These are phyloP conservation scores for Podabrus alpinus DNA, from an alignment of 2,888 invertebrate species.

Conservation along the genomic window DNA sequence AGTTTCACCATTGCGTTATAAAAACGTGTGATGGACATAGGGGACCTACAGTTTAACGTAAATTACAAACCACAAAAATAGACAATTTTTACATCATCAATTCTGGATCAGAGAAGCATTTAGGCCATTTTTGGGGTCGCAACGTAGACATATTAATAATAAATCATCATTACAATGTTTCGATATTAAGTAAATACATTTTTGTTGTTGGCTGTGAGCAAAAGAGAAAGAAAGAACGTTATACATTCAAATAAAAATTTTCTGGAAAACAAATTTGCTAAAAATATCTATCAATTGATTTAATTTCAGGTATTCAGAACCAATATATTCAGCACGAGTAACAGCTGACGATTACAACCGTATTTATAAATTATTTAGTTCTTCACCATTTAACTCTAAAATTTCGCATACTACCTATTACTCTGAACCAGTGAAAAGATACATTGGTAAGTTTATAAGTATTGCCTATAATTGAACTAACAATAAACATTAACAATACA, in stretches of 20 bases:
- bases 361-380: conserved; percentile 68
- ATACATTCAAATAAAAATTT: background rate
- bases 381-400: conserved; percentile 52
- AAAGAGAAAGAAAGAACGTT: too few species aligned
- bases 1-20: too few species aligned
- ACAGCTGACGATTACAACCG: conserved; percentile 68
- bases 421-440: conserved; percentile 69
- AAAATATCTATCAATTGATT: background rate
- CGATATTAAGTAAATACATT: too few species aligned
- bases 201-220: too few species aligned
- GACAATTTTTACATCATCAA: too few species aligned
- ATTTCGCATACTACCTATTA: conserved; percentile 60
- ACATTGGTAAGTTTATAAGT: conserved; percentile 63
- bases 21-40: too few species aligned
- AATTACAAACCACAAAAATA: too few species aligned
- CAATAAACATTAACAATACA: background rate
- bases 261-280: background rate
- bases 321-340: conserved; percentile 54
- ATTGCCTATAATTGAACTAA: background rate
- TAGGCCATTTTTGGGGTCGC: too few species aligned
- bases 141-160: too few species aligned
- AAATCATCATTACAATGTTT: too few species aligned
- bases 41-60: too few species aligned
- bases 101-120: too few species aligned
- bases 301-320: conserved; percentile 21